phyloP scores from a whole-genome alignment of 2,888 invertebrate genomes.

The Orthonevra nobilis region DNA sequence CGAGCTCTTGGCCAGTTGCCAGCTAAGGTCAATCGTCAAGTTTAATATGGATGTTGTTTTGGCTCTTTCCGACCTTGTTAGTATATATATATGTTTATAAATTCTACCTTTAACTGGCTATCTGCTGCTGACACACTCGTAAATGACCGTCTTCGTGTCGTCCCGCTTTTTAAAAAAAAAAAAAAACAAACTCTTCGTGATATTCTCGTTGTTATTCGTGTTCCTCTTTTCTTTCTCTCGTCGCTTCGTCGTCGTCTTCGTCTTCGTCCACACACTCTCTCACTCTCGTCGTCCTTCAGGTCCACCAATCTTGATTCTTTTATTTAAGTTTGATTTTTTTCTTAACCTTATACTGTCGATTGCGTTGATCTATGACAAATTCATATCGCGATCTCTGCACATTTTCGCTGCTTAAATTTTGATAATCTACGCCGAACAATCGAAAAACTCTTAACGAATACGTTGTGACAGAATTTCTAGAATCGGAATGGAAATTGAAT shows the following conservation, averaged over 20 bases:
- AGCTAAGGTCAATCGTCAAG: neutral
- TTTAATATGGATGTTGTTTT: neutral
- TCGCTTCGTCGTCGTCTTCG: neutral
- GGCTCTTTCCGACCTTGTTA: neutral
- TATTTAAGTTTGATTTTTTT: conserved; percentile 79
- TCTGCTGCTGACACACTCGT: conserved; percentile 2
- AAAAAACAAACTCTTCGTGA: conserved; percentile 33
- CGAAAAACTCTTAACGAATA: conserved; percentile 79
- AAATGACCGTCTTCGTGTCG: conserved; percentile 11
- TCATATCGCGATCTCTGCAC: conserved; percentile 82
- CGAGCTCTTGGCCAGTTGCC: neutral
- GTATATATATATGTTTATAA: too few relatives aligned
- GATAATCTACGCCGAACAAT: conserved; percentile 78
- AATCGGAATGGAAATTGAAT: conserved; percentile 62
- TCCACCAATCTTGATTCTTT: conserved; percentile 49
- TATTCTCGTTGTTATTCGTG: conserved; percentile 9
- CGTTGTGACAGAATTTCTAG: conserved; percentile 79
- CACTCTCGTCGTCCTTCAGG: conserved; percentile 52
- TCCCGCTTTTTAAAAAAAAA: too few relatives aligned
- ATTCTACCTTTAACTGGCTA: conserved; percentile 9
- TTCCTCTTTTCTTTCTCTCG: conserved; percentile 19
- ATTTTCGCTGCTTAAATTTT: conserved; percentile 80
- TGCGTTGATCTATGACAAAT: conserved; percentile 80
- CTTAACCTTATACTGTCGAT: conserved; percentile 80
- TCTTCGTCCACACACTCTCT: conserved; percentile 30